Base-by-base conservation (phyloP, 37 sponge, comb jelly and placozoan species). In the Diacarnus erythraeanus region DNA sequence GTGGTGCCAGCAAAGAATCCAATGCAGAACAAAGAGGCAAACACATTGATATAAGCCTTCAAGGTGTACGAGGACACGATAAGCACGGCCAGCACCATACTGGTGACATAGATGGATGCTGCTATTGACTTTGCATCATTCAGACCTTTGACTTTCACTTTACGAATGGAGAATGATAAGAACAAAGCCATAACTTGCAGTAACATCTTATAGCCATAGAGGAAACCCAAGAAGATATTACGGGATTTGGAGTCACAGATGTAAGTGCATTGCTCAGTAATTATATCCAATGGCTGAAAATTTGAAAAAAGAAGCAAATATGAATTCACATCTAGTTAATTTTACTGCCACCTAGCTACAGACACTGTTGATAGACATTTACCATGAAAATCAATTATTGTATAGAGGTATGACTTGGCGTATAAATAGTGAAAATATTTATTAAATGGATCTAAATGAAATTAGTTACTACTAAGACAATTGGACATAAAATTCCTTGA, bases 81-180 rank as follows among this genome's bases (percentile, higher is more conserved):
- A 18, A 74, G 74, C n/a, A 74, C 59, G 12, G 75, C 80, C 75
- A 64, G 30, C 42, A 74, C 66, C 25, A 86, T 71, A 34, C 80
- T 80, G 10, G 80, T 86, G 69, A 86, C 74, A 29, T 86, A 86
- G 42, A 86, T 75, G 1, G 59, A 38, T 41, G 80, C 86, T 36
- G 80, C 86, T 17, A 86, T 73, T 35, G 56, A 86, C 44, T 64
- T 79, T 27, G 86, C 63, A 36, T 86, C 86, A 36, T 86, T 42
- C 27, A 86, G 75, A 33, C 86, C 86, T 43, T 86, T 86, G 39
- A 86, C 80, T 54, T 79, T 86, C 0, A 86, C 86, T 74, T 79
- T 86, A 20, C 86, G 80, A 23, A 79, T 86, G 22, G 80, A 69
- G 78, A 86, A 86, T 26, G 86, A 75, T 6, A 86, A 40, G 23